Evolutionary conservation across 2,797 vertebrate species (phyloP).

Genomic region (Prionace glauca): DNA sequence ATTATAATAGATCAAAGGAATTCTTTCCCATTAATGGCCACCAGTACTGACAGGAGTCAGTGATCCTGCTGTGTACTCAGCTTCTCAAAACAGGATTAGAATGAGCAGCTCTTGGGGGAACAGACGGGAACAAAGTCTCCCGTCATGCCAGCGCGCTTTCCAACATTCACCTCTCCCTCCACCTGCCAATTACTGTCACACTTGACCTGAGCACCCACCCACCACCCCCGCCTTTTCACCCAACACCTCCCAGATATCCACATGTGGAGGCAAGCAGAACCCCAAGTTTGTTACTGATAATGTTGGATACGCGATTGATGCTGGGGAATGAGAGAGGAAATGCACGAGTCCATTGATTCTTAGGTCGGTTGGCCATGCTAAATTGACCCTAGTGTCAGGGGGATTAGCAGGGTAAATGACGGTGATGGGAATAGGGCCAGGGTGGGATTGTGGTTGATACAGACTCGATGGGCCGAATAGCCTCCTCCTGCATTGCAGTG

Average conservation of each 20-base stretch:
- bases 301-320: background rate
- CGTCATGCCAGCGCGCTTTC: background rate
- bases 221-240: background rate
- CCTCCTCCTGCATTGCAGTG: too few species aligned
- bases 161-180: background rate
- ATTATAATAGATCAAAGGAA: conserved; percentile 8
- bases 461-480: too few species aligned
- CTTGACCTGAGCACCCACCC: background rate
- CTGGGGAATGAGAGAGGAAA: background rate
- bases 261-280: background rate
- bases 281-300: background rate
- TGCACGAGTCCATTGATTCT: too few species aligned
- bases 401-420: too few species aligned
- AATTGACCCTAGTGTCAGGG: too few species aligned
- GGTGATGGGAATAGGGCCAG: too few species aligned
- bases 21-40: background rate
- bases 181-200: background rate
- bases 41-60: background rate
- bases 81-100: background rate
- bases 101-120: background rate
- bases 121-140: background rate
- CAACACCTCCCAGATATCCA: background rate
- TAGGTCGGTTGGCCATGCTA: too few species aligned
- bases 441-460: too few species aligned
- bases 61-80: background rate